Evolutionary conservation across 2,113 vertebrate genomes (phyloP).

Genomic region (Peromyscus californicus): DNA sequence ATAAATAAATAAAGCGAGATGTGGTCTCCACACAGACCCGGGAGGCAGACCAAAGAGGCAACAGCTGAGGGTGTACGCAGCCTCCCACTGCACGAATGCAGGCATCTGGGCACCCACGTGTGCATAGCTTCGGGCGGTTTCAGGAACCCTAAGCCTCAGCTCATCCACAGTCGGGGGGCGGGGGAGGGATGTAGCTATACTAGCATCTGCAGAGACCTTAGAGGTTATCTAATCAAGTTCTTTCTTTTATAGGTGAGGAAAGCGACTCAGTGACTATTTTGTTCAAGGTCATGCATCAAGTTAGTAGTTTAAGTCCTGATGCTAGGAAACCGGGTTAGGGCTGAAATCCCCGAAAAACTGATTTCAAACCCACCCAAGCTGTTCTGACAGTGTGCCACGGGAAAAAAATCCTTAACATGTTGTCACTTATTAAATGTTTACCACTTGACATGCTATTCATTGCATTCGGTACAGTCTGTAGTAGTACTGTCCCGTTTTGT

Average conservation of each 20-base stretch:
- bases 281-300: slow-evolving; percentile 70
- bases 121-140: not conserved
- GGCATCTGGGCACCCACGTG: not conserved
- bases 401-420: slow-evolving; percentile 13
- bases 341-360: not conserved
- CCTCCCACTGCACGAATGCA: not conserved
- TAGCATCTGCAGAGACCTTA: not conserved
- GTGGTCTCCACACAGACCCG: slow-evolving; percentile 7
- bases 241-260: slow-evolving; percentile 49
- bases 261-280: slow-evolving; percentile 52
- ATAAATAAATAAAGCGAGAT: slow-evolving; percentile 66
- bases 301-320: slow-evolving; percentile 33
- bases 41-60: slow-evolving; percentile 31
- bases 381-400: not conserved
- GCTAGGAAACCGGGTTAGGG: not conserved
- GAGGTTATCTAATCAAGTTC: not conserved
- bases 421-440: slow-evolving; percentile 33
- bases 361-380: slow-evolving; percentile 9
- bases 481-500: not conserved
- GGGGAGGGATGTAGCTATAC: not conserved
- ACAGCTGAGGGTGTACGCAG: slow-evolving; percentile 29
- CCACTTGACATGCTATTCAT: not conserved
- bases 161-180: not conserved
- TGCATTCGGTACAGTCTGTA: not conserved
- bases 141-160: not conserved